Conservation (phyloP, 64 coral and sea anemone species). For the Montipora efflorescens region DNA sequence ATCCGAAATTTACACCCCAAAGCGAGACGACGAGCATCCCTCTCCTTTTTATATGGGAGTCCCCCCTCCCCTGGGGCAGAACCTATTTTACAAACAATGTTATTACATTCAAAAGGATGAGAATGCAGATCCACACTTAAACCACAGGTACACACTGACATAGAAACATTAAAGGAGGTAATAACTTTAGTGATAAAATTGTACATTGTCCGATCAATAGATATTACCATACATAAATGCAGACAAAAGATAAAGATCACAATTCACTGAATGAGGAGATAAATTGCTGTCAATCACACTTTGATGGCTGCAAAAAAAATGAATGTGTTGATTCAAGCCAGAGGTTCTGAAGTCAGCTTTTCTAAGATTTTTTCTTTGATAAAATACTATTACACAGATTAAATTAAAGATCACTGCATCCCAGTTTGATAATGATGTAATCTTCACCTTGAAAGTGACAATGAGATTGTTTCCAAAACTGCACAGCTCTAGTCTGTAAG, state of each 20-base stretch:
- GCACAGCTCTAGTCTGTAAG: neutral
- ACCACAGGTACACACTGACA: neutral
- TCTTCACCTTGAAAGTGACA: conserved; percentile 42
- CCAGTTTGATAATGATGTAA: conserved; percentile 23
- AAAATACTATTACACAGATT: neutral
- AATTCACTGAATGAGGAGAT: neutral
- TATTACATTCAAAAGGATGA: neutral
- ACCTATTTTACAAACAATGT: too few species aligned
- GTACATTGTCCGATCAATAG: neutral
- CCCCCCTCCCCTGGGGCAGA: too few species aligned
- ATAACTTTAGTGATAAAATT: neutral
- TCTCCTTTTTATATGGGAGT: too few species aligned
- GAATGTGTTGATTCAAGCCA: neutral
- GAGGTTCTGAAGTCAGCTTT: neutral
- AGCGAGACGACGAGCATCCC: too few species aligned
- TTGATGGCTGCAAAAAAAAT: neutral
- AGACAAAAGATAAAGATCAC: neutral
- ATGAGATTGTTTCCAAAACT: neutral
- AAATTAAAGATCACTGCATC: neutral
- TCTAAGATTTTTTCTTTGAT: neutral
- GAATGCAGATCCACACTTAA: neutral
- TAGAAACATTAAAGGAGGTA: neutral
- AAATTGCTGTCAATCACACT: neutral
- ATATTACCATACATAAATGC: neutral
- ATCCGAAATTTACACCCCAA: too few species aligned